Base-by-base conservation (phyloP, 2,797 vertebrate genomes). In the Neomorphus geoffroyi region DNA sequence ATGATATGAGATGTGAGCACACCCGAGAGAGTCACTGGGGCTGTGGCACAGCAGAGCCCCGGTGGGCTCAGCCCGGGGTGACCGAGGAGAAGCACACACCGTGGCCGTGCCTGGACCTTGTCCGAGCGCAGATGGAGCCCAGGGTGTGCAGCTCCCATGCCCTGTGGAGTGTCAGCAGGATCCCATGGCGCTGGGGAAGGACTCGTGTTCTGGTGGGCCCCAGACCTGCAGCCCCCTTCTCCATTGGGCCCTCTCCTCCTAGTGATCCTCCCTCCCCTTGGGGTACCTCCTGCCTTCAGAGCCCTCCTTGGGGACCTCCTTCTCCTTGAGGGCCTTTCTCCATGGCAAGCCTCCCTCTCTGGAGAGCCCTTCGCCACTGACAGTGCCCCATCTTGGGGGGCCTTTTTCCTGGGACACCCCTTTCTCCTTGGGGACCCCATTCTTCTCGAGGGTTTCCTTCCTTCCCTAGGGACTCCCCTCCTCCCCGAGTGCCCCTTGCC, bases 41-140 rank as follows among this genome's bases (percentile, higher is more conserved):
- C 67, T 24, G 23, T 1, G 3, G 54, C 46, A n/a, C 0, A 6
- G 17, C 6, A 66, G 57, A 37, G 32, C 41, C 23, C 5, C n/a
- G 0, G 9, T 0, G 1, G 60, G 12, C 60, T 69, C 56, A 26
- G 37, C 18, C 18, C 0, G 26, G 27, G 23, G 37, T 46, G 80
- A 14, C 35, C 1, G 0, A 21, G 46, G 39, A 65, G 46, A 8
- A 50, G 19, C 53, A 26, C 1, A 2, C 18, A 28, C 71, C 56
- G 2, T 0, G 1, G 30, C 41, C 9, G 1, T 0, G 15, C 26
- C 35, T 1, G 1, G 35, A 18, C 10, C 32, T 8, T 1, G 3
- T 9, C 1, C 7, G 18, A 33, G 14, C 3, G 1, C 54, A 26
- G 19, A 16, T 23, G 10, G 26, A n/a, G 39, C 39, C 27, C 14